Evolutionary conservation across 1,140 invertebrate species (phyloP).

Genomic region (Harlomillsia oculata): DNA sequence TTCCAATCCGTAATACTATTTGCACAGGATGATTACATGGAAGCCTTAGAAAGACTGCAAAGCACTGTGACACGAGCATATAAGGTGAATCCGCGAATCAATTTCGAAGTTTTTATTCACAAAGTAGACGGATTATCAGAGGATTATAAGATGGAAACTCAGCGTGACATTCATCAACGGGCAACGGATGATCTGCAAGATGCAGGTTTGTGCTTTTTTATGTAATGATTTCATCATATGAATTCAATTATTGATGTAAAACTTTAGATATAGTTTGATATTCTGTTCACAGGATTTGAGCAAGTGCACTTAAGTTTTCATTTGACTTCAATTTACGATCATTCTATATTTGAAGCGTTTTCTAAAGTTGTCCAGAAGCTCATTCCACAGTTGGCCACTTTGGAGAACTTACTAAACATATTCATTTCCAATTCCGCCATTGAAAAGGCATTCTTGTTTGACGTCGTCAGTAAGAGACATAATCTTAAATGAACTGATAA

Average conservation of each 20-base stretch:
- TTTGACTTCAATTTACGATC: slow-evolving; percentile 97
- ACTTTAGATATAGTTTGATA: neutral
- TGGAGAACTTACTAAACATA: slow-evolving; percentile 98
- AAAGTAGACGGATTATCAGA: slow-evolving; percentile 96
- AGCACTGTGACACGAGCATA: slow-evolving; percentile 88
- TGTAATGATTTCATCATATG: slow-evolving; percentile 32
- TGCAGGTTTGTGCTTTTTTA: slow-evolving; percentile 50
- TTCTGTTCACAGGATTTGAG: slow-evolving; percentile 53
- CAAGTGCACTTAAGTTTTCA: slow-evolving; percentile 90
- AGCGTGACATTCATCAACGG: slow-evolving; percentile 93
- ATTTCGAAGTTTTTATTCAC: slow-evolving; percentile 98
- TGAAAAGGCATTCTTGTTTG: slow-evolving; percentile 96
- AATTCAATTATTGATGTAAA: neutral
- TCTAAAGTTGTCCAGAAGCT: slow-evolving; percentile 99
- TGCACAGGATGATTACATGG: slow-evolving; percentile 84
- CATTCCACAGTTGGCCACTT: slow-evolving; percentile 89
- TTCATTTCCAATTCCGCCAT: slow-evolving; percentile 96
- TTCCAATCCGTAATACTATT: neutral
- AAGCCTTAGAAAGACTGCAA: slow-evolving; percentile 85
- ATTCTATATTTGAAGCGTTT: slow-evolving; percentile 99
- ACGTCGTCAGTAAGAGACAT: slow-evolving; percentile 73
- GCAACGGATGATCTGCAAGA: slow-evolving; percentile 90
- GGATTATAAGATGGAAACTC: slow-evolving; percentile 97
- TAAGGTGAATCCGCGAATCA: slow-evolving; percentile 90
- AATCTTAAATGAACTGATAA: neutral